Percentiles rank a stretch among this genome's conserved stretches.
Evolutionary conservation across 2,113 vertebrate genomes (phyloP).

Genomic region (Channa maculata): DNA sequence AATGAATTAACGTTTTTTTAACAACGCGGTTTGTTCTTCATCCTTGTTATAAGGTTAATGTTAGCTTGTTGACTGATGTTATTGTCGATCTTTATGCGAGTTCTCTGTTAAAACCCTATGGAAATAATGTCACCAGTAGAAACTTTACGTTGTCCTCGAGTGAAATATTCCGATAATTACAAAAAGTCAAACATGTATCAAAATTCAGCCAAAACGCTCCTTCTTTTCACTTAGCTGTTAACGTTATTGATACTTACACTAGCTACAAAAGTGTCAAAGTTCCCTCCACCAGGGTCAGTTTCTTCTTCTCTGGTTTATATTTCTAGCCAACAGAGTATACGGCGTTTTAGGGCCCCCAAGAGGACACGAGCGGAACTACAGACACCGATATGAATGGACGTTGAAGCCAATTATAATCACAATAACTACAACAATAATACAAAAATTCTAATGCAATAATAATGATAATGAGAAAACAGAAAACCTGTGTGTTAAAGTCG

Average conservation of each 20-base stretch:
- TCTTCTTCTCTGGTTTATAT: conserved; percentile 33
- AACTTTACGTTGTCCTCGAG: neutral
- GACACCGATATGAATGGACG: too few species aligned
- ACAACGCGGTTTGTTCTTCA: too few species aligned
- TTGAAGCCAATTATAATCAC: too few species aligned
- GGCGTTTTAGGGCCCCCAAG: neutral
- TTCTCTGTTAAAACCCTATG: accelerated
- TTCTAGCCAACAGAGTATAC: accelerated
- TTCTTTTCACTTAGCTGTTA: too few species aligned
- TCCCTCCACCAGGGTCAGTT: conserved; percentile 41
- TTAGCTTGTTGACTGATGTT: too few species aligned
- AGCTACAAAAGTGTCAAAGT: conserved; percentile 3
- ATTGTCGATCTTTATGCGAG: neutral
- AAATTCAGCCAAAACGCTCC: neutral
- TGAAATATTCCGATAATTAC: accelerated
- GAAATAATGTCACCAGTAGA: accelerated
- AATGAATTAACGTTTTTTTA: too few species aligned
- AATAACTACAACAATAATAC: too few species aligned
- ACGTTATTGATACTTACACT: too few species aligned
- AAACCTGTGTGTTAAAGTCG: too few species aligned
- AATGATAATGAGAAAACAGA: too few species aligned
- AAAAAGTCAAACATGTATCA: neutral
- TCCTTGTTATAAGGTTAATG: too few species aligned
- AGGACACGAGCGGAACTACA: conserved; percentile 5
- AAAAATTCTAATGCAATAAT: too few species aligned